Evolutionary conservation across 1,140 invertebrate genomes (phyloP).

Genomic region (Drosophila insularis): DNA sequence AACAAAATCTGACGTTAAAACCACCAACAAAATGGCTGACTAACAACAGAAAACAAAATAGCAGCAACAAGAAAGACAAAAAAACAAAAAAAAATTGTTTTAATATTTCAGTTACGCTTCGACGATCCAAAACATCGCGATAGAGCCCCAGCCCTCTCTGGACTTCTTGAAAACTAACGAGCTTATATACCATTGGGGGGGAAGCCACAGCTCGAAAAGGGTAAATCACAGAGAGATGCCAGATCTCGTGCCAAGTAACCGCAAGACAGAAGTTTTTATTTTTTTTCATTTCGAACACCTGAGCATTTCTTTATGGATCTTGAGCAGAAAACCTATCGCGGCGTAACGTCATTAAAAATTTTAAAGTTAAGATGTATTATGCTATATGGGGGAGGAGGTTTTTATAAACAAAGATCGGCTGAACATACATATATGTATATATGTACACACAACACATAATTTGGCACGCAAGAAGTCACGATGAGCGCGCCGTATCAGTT

Average conservation of each 20-base stretch:
- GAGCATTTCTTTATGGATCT: constrained; percentile 81
- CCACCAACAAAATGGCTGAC: constrained; percentile 71
- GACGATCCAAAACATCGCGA: constrained; percentile 74
- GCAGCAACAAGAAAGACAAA: constrained; percentile 17
- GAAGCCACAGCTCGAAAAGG: constrained; percentile 52
- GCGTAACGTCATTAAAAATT: constrained; percentile 82
- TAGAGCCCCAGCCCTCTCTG: constrained; percentile 55
- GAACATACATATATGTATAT: neutral
- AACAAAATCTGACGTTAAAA: constrained; percentile 70
- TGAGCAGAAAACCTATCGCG: constrained; percentile 78
- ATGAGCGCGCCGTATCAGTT: constrained; percentile 35
- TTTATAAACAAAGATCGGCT: constrained; percentile 14
- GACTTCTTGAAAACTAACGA: constrained; percentile 65
- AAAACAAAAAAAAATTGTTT: constrained; percentile 62
- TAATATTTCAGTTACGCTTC: constrained; percentile 82
- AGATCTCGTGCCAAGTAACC: constrained; percentile 73
- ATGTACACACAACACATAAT: constrained; percentile 1
- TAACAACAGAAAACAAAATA: constrained; percentile 50
- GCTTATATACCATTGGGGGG: constrained; percentile 24
- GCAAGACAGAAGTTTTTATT: constrained; percentile 50
- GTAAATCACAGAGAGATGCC: constrained; percentile 67
- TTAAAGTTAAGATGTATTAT: constrained; percentile 58
- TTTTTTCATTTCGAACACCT: constrained; percentile 53
- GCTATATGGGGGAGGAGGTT: neutral
- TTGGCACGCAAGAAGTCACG: constrained; percentile 35